Evolutionary conservation across 2,797 vertebrate genomes (phyloP).

Genomic region (Danio tinwini): DNA sequence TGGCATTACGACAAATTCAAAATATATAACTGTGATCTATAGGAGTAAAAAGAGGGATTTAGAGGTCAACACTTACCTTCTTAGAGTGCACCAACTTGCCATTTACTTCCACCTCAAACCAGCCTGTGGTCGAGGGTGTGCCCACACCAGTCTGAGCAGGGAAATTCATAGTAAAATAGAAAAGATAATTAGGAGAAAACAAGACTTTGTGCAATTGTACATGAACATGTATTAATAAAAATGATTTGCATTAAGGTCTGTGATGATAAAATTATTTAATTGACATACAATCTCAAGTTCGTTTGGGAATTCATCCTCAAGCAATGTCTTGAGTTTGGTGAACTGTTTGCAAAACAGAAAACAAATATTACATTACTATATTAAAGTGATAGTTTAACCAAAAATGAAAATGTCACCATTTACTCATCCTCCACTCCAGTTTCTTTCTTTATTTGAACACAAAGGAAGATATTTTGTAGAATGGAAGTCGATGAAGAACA

Average conservation of each 20-base stretch:
- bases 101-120: constrained; percentile 67
- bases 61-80: constrained; percentile 53
- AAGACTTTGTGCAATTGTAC: no score
- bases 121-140: constrained; percentile 58
- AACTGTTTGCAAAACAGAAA: constrained; percentile 46
- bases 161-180: neutral
- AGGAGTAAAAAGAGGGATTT: neutral
- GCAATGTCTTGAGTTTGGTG: constrained; percentile 62
- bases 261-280: neutral
- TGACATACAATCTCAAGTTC: constrained; percentile 66
- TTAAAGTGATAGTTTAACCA: neutral
- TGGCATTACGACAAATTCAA: neutral
- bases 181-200: neutral
- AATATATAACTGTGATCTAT: neutral
- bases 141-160: constrained; percentile 56
- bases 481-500: no score
- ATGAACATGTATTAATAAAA: neutral
- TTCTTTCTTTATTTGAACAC: no score
- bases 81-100: constrained; percentile 65
- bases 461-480: no score
- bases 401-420: no score
- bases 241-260: neutral
- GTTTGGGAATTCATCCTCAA: constrained; percentile 64
- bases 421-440: no score
- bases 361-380: neutral